Conservation (phyloP, 2,888 invertebrate species). For the Pachydiplax longipennis region DNA sequence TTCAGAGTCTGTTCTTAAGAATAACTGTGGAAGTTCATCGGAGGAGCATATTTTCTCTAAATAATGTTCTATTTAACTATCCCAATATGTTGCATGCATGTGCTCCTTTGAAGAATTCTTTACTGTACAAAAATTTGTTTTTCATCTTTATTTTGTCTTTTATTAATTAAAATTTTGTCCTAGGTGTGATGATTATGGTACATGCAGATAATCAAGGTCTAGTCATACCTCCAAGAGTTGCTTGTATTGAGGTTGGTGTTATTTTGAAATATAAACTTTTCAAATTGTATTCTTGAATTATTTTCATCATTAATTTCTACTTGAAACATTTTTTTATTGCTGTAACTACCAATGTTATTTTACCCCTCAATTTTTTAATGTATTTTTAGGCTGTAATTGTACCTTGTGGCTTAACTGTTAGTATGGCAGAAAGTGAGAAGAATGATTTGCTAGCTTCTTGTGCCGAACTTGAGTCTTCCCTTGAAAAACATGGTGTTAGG, state of each 20-base stretch:
- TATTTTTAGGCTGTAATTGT: conserved; percentile 74
- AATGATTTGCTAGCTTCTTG: conserved; percentile 74
- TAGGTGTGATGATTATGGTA: conserved; percentile 70
- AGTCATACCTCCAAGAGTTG: conserved; percentile 93
- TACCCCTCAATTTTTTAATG: not conserved
- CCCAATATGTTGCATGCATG: not conserved
- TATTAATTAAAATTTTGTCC: too few relatives aligned
- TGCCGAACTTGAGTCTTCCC: conserved; percentile 69
- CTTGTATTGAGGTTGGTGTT: conserved; percentile 75
- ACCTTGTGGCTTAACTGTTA: conserved; percentile 94
- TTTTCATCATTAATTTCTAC: not conserved
- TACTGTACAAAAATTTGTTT: not conserved
- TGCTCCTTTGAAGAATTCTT: not conserved
- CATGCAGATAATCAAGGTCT: conserved; percentile 97
- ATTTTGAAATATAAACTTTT: not conserved
- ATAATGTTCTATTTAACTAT: too few relatives aligned
- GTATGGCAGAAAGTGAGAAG: conserved; percentile 75
- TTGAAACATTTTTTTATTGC: not conserved
- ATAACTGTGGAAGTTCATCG: not conserved
- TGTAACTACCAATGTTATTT: not conserved
- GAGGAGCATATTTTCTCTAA: too few relatives aligned
- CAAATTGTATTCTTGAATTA: not conserved
- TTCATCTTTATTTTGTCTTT: not conserved
- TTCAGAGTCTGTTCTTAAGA: not conserved
- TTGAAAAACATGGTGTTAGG: conserved; percentile 71